Evolutionary conservation across 2,113 vertebrate species (phyloP), one percentile per base, ranked within the genome.

Genomic region (Centropristis striata): DNA sequence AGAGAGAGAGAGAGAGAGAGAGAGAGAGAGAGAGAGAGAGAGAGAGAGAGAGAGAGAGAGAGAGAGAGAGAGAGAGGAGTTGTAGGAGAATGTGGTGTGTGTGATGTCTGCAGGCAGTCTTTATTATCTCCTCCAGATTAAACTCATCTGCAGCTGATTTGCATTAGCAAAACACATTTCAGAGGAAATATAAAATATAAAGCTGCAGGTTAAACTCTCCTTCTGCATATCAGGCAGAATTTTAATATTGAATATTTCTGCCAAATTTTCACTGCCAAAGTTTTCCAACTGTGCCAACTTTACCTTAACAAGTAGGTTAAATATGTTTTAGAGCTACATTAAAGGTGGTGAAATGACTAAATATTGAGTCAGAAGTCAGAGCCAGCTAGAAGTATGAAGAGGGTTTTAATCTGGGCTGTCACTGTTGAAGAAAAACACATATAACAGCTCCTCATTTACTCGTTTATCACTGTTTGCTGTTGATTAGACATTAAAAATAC

Each of bases 91-190:
- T n/a, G n/a, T n/a, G n/a, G n/a, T n/a, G n/a, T n/a, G n/a, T n/a
- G n/a, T n/a, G n/a, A n/a, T n/a, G n/a, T n/a, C n/a, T n/a, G n/a
- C n/a, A n/a, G n/a, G n/a, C 60, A 78, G 32, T 39, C 61, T 65
- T 67, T 60, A 80, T 64, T 60, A 81, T n/a, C n/a, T n/a, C 65
- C 71, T 21, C 36, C 5, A 75, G 41, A 73, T 66, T 46, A 42
- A 4, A 6, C 14, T 66, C 55, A 71, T 63, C 71, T 71, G 78
- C 44, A 61, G 36, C 39, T 53, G 23, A 75, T 85, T 72, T 78
- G 57, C 65, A 61, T 85, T 44, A 28, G 47, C 12, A 53, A 76
- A 70, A 60, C 53, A 51, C 41, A 61, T 76, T 75, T 51, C 1
- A 11, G 61, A 16, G 41, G 44, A 7, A 54, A n/a, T n/a, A n/a